These are phyloP conservation scores for Eriocheir sinensis DNA, from an alignment of 1,140 invertebrate genomes.

Conservation along the genomic window DNA sequence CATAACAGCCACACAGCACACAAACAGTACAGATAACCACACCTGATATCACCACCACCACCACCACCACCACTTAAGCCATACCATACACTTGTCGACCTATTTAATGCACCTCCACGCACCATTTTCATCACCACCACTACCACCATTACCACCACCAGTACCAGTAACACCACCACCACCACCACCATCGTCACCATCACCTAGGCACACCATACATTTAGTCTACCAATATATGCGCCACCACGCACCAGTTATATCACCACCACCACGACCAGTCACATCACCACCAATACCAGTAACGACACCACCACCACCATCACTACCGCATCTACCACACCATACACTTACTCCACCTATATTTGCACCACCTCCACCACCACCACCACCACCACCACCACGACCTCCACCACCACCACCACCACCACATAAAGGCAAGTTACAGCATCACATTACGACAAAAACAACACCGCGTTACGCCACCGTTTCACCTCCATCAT, in stretches of 20 bases:
- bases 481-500: neutral
- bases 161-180: neutral
- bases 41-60: conserved; percentile 11
- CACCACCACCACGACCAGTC: neutral
- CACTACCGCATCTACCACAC: no score
- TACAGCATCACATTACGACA: no score
- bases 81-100: neutral
- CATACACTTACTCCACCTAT: no score
- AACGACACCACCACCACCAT: neutral
- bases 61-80: neutral
- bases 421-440: neutral
- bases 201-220: neutral
- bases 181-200: neutral
- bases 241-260: neutral
- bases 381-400: neutral
- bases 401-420: neutral
- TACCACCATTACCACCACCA: neutral
- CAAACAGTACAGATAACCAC: neutral
- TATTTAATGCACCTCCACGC: no score
- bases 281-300: no score
- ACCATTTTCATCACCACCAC: neutral
- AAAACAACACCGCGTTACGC: no score
- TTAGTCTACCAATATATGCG: no score
- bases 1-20: neutral
- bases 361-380: neutral